Conservation (phyloP, 2,888 invertebrate genomes). For the Xestoiulus laeticollis region DNA sequence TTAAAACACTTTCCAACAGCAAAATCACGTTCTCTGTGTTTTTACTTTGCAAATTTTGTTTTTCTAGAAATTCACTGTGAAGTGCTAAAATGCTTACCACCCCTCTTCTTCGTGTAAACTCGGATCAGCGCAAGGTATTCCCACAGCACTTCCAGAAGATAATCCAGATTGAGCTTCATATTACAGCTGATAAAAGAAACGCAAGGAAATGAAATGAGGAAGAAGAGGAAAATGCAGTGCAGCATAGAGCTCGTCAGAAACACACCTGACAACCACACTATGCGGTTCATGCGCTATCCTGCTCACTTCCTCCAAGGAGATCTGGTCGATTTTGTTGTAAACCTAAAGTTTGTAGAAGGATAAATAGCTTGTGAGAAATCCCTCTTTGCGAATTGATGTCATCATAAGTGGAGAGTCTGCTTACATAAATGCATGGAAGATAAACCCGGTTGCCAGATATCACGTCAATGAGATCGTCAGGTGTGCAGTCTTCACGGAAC, state of each 20-base stretch:
- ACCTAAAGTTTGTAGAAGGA: constrained; percentile 65
- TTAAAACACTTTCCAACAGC: too few species aligned
- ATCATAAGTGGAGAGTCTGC: constrained; percentile 55
- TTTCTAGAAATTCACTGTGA: too few species aligned
- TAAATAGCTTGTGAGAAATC: not conserved
- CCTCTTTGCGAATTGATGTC: not conserved
- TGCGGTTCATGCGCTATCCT: constrained; percentile 86
- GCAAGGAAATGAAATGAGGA: not conserved
- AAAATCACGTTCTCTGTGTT: too few species aligned
- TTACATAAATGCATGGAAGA: constrained; percentile 92
- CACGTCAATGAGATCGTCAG: constrained; percentile 98
- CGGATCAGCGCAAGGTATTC: constrained; percentile 91
- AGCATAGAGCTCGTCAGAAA: not conserved
- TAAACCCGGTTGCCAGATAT: constrained; percentile 95
- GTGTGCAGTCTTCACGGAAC: constrained; percentile 93
- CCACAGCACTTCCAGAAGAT: constrained; percentile 90
- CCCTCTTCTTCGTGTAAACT: constrained; percentile 99
- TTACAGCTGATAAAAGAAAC: constrained; percentile 84
- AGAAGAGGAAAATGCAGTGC: not conserved
- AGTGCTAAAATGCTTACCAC: constrained; percentile 64
- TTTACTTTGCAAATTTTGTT: too few species aligned
- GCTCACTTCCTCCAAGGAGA: constrained; percentile 98
- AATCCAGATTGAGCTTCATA: constrained; percentile 98
- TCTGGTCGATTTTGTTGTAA: constrained; percentile 99
- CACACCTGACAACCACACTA: constrained; percentile 90